Evolutionary conservation across 2,113 vertebrate species (phyloP), one percentile per base, ranked within the genome.

Genomic region (Thinocorus orbignyianus): DNA sequence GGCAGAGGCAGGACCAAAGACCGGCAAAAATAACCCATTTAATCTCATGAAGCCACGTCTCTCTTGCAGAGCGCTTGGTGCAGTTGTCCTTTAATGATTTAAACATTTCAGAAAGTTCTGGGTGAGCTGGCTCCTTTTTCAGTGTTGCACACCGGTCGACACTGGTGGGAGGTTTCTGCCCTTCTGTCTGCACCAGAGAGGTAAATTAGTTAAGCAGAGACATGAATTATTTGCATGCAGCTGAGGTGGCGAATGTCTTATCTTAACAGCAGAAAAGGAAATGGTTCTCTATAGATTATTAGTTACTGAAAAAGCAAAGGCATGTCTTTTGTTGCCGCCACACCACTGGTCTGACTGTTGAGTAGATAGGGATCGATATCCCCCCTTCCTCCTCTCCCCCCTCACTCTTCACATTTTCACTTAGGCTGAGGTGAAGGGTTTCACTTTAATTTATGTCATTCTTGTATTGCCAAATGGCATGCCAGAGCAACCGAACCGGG

Each of bases 251-350:
- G 0, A 97, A 93, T 88, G 84, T 92, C 86, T 88, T 95, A 84
- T 93, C 94, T 96, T 81, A 82, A 78, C 76, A 95, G 90, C 82
- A 93, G 90, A 94, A 96, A 96, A 95, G 95, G 95, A 97, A 94
- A 97, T 84, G 89, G 89, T 84, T 95, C 88, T 95, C 93, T 88
- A 92, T 92, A 97, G 93, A 92, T 95, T 95, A 96, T 96, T 96
- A 96, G 66, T 88, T 95, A 94, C 91, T 92, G 91, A 79, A 96
- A 85, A 94, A 95, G 88, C 88, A 89, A 92, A 87, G 92, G 66
- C 88, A 85, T 37, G 66, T 72, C 73, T 94, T 93, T 68, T 91
- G 92, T 91, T 96, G 91, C 92, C 19, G 4, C 81, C 86, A 72
- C n/a, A 80, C 86, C 92, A 60, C 52, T 88, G 91, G 88, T 81